Base-by-base conservation (phyloP, 2,888 invertebrate genomes). In the Cheilosia variabilis region DNA sequence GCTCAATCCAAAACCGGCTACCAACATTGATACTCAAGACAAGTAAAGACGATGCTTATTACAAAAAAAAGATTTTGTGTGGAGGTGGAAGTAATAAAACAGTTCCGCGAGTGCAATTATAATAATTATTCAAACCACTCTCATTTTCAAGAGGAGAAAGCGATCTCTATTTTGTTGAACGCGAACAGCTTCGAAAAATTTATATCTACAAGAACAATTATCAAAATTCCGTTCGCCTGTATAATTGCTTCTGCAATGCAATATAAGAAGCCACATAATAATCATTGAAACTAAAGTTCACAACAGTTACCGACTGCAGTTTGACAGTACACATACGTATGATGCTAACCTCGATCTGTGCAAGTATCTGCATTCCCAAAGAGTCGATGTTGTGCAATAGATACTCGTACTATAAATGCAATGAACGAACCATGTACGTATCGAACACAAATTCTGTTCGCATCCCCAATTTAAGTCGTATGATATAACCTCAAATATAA, bases 231-330 rank as follows among this genome's bases (percentile, higher is more conserved):
- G 37, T 3, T 4, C 37, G 37, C 13, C 37, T 37, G 13, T 2
- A 41, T 69, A 69, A 69, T 58, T 69, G 47, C 37, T n/a, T 19
- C 68, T 69, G 19, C 34, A 31, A 45, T 69, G 19, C 34, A 31
- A 45, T 17, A 45, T 66, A 68, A 6, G 10, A 22, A 68, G n/a
- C 2, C 24, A 68, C 66, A 43, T 17, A 5, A 24, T 34, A 45
- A 55, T 31, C 31, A 27, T 17, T 27, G 27, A 62, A 43, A 17
- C 31, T 4, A 10, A 58, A 37, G n/a, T 4, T 22, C 24, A 43
- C 43, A 9, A 24, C 45, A 47, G 17, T 47, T n/a, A 24, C 65
- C 15, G 37, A 10, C 52, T 37, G 65, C 31, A 62, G 34, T 62
- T 47, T 47, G 47, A 31, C 62, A 62, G 45, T 10, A 52, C 2